Base-by-base conservation (phyloP, 2,797 vertebrate genomes). In the Tangara arthus region DNA sequence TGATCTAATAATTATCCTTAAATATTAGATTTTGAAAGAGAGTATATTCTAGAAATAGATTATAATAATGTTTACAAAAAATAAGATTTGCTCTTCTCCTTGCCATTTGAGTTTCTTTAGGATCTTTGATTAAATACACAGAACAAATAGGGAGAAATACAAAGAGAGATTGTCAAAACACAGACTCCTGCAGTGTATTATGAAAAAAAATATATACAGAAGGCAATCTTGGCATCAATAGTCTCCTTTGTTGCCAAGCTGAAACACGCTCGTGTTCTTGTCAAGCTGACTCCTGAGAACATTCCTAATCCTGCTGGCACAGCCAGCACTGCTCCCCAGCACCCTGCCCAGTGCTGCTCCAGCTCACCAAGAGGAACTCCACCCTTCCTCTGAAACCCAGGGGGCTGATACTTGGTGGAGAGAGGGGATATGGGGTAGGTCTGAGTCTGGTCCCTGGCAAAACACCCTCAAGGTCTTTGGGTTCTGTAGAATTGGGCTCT, bases 81-180 rank as follows among this genome's bases (percentile, higher is more conserved):
- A 26, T 49, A 49, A 85, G 47, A 34, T 66, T 82, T 49, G 11
- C 26, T 78, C 15, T 64, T 39, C 34, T 76, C 50, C 64, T 71
- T 71, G 27, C 35, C 13, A 14, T 91, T 89, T 94, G 37, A 85
- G 65, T 65, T 93, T 89, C 52, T 59, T 72, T 56, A 30, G 57
- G 65, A 66, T 76, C 66, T 89, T 68, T 71, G 42, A 68, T 87
- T 87, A 91, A 87, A 89, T 49, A 47, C 46, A 75, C 10, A 14
- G 57, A 91, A 73, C 34, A 90, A 91, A 82, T 35, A 57, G 71
- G 75, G 68, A 47, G n/a, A 94, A 97, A 91, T 86, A 72, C 42
- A 88, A 90, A 68, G 46, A 75, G 66, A 91, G 23, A 81, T 15
- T 86, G 82, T 87, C 65, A 95, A 87, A 93, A 95, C 72, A 84